Evolutionary conservation across 2,797 vertebrate species (phyloP).

Genomic region (Lagocephalus sceleratus): DNA sequence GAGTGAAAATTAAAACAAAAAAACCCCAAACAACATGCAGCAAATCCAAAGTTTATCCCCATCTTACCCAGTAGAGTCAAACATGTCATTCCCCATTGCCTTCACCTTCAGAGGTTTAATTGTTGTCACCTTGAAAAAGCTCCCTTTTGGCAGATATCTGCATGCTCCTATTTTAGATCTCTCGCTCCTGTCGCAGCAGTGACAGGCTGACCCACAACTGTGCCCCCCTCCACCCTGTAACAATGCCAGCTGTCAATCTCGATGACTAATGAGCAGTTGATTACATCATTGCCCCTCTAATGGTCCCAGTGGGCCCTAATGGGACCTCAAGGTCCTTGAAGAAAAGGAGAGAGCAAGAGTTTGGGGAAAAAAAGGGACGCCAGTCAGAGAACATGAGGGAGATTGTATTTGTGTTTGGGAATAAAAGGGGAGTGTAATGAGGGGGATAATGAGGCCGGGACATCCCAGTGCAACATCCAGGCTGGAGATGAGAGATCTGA

Average conservation of each 20-base stretch:
- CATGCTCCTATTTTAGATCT: conserved; percentile 8
- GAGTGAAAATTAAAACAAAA: not conserved
- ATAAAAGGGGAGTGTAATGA: conserved; percentile 54
- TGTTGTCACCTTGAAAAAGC: not conserved
- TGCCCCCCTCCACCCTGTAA: conserved; percentile 10
- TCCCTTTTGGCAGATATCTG: not conserved
- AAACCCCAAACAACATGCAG: not conserved
- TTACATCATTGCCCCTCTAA: conserved; percentile 58
- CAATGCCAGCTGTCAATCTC: conserved; percentile 62
- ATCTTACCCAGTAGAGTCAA: too few relatives aligned
- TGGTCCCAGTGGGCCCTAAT: conserved; percentile 47
- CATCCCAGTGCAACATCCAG: conserved; percentile 62
- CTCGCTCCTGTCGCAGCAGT: conserved; percentile 15
- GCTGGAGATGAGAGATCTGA: conserved; percentile 60
- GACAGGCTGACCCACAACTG: conserved; percentile 23
- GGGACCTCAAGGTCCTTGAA: conserved; percentile 18
- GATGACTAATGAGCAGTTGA: conserved; percentile 67
- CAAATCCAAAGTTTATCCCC: too few relatives aligned
- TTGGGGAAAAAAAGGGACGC: not conserved
- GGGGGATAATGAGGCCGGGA: conserved; percentile 59
- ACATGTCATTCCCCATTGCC: not conserved
- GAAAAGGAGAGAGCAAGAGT: conserved; percentile 14
- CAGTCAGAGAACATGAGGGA: conserved; percentile 23
- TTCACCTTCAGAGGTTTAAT: not conserved
- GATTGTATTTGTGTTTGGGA: conserved; percentile 45